These are phyloP conservation scores for Brachionus manjavacas DNA, from an alignment of 1,140 invertebrate species.

Conservation along the genomic window DNA sequence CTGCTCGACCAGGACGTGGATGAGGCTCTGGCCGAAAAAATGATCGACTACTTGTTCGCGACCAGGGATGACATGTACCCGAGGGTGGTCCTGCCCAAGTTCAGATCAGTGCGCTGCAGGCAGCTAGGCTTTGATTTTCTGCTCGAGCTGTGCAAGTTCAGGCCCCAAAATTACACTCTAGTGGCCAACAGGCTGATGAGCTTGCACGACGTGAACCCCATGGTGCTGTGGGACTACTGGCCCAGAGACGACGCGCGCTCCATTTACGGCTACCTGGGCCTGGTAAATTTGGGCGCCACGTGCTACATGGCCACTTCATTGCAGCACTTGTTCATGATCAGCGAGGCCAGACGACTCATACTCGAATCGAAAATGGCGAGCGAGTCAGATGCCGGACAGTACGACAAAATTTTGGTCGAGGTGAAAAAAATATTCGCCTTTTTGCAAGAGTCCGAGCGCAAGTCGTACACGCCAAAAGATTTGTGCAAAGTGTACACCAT, in stretches of 20 bases:
- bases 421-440: slow-evolving; percentile 92
- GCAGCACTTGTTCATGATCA: slow-evolving; percentile 94
- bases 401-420: slow-evolving; percentile 75
- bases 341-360: slow-evolving; percentile 76
- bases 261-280: slow-evolving; percentile 69
- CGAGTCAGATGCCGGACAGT: slow-evolving; percentile 63
- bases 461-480: slow-evolving; percentile 86
- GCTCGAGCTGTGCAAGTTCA: not conserved
- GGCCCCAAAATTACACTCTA: not conserved
- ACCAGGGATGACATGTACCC: slow-evolving; percentile 9
- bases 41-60: slow-evolving; percentile 7
- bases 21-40: not conserved
- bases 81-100: not conserved
- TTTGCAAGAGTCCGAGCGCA: slow-evolving; percentile 82
- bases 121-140: not conserved
- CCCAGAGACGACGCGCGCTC: slow-evolving; percentile 18
- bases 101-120: not conserved
- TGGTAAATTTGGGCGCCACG: slow-evolving; percentile 90
- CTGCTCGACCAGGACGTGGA: not conserved
- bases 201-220: not conserved
- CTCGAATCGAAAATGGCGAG: slow-evolving; percentile 63
- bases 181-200: not conserved
- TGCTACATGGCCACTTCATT: slow-evolving; percentile 95
- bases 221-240: slow-evolving; percentile 28
- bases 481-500: slow-evolving; percentile 94